Percentiles rank a stretch among this genome's conserved stretches.
Evolutionary conservation across 2,888 invertebrate species (phyloP).

Genomic region (Lasioglossum malachurum): DNA sequence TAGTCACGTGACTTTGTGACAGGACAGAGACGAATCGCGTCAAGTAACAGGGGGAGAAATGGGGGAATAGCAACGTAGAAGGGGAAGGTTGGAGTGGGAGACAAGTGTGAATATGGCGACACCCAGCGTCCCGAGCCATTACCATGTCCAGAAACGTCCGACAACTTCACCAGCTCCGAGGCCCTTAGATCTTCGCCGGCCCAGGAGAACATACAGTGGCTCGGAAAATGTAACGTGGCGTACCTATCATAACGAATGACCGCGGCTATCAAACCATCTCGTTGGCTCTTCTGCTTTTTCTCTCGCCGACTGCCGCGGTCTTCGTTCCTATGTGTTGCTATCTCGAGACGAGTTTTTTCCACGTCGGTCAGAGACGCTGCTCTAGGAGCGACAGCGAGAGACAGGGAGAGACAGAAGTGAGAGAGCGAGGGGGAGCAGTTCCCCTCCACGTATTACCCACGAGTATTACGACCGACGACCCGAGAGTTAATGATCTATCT

Average conservation of each 20-base stretch:
- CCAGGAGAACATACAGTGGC: neutral
- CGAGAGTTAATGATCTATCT: slow-evolving; percentile 67
- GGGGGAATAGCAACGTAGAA: no score
- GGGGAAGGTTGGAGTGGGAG: neutral
- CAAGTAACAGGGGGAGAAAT: no score
- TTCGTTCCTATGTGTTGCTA: slow-evolving; percentile 28
- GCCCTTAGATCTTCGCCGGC: slow-evolving; percentile 26
- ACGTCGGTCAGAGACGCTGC: slow-evolving; percentile 5
- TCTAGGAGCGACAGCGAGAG: neutral
- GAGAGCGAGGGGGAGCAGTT: neutral
- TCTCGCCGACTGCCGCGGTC: neutral
- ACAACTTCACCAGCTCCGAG: neutral
- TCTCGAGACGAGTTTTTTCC: slow-evolving; percentile 50
- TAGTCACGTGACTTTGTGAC: no score
- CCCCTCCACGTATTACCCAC: slow-evolving; percentile 37
- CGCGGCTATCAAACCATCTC: slow-evolving; percentile 59
- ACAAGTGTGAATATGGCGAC: neutral
- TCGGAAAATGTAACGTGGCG: slow-evolving; percentile 49
- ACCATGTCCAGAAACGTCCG: neutral
- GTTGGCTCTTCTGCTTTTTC: slow-evolving; percentile 38
- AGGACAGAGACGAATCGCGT: no score
- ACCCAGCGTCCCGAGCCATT: slow-evolving; percentile 12
- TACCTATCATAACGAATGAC: slow-evolving; percentile 59
- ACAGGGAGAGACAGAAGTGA: neutral
- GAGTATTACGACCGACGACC: slow-evolving; percentile 55